Percentiles rank a stretch among this genome's conserved stretches.
Evolutionary conservation across 2,888 invertebrate genomes (phyloP).

Genomic region (Platycheirus rosarum): DNA sequence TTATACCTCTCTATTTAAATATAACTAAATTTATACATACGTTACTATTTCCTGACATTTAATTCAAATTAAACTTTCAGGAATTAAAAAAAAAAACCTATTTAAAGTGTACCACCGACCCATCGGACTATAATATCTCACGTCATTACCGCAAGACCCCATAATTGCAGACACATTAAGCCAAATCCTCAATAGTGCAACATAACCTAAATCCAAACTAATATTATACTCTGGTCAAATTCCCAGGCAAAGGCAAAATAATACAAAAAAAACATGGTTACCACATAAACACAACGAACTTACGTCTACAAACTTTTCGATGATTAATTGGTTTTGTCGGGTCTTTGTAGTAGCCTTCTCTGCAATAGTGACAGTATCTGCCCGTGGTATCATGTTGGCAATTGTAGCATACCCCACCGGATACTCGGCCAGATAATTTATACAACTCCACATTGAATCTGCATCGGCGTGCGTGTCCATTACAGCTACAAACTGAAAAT

Average conservation of each 20-base stretch:
- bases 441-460: conserved; percentile 99
- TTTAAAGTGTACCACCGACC: too few relatives aligned
- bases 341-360: conserved; percentile 98
- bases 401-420: conserved; percentile 97
- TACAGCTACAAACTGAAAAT: conserved; percentile 98
- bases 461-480: conserved; percentile 97
- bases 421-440: conserved; percentile 96
- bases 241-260: conserved; percentile 13
- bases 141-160: too few relatives aligned
- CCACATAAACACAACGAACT: conserved; percentile 81
- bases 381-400: conserved; percentile 99
- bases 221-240: too few relatives aligned
- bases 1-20: too few relatives aligned
- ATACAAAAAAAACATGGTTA: conserved; percentile 13
- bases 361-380: conserved; percentile 98
- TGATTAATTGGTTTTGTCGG: conserved; percentile 95
- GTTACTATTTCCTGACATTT: too few relatives aligned
- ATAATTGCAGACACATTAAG: too few relatives aligned
- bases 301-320: conserved; percentile 98
- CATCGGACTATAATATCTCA: too few relatives aligned
- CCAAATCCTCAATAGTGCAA: too few relatives aligned
- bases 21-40: too few relatives aligned
- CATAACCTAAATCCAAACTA: too few relatives aligned
- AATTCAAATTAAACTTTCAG: too few relatives aligned
- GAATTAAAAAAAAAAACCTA: too few relatives aligned